phyloP scores from a whole-genome alignment of 2,113 vertebrate species.

The Dasyprocta punctata region DNA sequence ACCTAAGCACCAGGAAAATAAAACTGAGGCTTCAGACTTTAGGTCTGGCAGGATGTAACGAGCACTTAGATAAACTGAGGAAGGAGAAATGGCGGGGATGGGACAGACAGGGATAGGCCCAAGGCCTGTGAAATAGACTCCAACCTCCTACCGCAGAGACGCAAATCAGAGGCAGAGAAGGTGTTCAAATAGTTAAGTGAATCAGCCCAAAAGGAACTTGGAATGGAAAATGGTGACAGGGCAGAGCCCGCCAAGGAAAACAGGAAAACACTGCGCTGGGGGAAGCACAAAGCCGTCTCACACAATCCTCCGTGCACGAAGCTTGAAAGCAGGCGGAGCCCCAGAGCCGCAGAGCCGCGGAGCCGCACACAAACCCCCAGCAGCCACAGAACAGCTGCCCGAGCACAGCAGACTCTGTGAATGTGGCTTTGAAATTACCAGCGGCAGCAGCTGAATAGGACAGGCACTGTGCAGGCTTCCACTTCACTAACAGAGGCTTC shows the following conservation, averaged over 20 bases:
- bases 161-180: slow-evolving; percentile 33
- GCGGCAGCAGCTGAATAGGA: slow-evolving; percentile 67
- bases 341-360: not conserved
- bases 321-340: slow-evolving; percentile 60
- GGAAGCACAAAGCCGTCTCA: slow-evolving; percentile 47
- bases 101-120: not conserved
- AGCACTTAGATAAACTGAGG: not conserved
- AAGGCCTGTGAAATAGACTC: not conserved
- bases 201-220: slow-evolving; percentile 11
- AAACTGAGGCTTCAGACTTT: not conserved
- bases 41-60: slow-evolving; percentile 32
- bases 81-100: not conserved
- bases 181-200: slow-evolving; percentile 45
- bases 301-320: slow-evolving; percentile 27
- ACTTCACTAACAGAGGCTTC: slow-evolving; percentile 55
- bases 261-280: slow-evolving; percentile 50
- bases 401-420: slow-evolving; percentile 60
- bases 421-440: slow-evolving; percentile 75
- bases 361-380: slow-evolving; percentile 29
- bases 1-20: slow-evolving; percentile 54
- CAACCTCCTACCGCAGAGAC: not conserved
- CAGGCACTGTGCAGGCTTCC: slow-evolving; percentile 55
- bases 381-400: slow-evolving; percentile 62
- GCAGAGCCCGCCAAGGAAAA: slow-evolving; percentile 61
- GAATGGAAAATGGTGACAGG: slow-evolving; percentile 61